phyloP scores from a whole-genome alignment of 2,113 vertebrate species.

The Cettia cetti region DNA sequence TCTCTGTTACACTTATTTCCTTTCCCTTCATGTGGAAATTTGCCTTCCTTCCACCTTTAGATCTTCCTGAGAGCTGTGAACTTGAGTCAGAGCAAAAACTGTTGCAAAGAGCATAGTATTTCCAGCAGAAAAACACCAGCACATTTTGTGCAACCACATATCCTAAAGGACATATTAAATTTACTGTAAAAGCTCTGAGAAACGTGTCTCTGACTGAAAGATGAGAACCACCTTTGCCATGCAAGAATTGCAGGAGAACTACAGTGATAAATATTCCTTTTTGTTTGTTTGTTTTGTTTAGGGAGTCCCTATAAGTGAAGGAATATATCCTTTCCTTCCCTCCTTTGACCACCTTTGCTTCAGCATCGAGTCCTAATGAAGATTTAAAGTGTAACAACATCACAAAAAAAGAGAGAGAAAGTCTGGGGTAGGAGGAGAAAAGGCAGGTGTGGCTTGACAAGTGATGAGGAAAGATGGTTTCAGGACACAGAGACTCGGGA shows the following conservation, averaged over 20 bases:
- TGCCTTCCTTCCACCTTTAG: neutral
- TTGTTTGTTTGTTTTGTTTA: neutral
- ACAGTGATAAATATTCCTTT: neutral
- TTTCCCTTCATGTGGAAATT: neutral
- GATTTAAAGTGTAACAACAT: neutral
- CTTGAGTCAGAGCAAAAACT: neutral
- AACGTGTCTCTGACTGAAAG: neutral
- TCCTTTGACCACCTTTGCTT: neutral
- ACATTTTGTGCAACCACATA: neutral
- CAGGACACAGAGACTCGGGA: neutral
- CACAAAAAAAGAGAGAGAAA: neutral
- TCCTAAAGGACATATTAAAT: neutral
- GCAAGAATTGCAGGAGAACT: neutral
- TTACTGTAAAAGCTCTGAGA: neutral
- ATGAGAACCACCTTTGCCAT: neutral
- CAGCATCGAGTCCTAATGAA: neutral
- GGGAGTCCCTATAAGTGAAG: neutral
- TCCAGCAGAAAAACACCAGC: neutral
- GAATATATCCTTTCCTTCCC: neutral
- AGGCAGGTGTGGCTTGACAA: conserved; percentile 3
- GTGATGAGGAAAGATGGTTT: neutral
- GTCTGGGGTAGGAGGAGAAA: neutral
- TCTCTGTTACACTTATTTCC: neutral
- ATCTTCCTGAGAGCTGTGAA: neutral
- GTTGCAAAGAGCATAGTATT: neutral